Conservation (phyloP, 64 coral and sea anemone genomes). For the Platygyra sinensis region DNA sequence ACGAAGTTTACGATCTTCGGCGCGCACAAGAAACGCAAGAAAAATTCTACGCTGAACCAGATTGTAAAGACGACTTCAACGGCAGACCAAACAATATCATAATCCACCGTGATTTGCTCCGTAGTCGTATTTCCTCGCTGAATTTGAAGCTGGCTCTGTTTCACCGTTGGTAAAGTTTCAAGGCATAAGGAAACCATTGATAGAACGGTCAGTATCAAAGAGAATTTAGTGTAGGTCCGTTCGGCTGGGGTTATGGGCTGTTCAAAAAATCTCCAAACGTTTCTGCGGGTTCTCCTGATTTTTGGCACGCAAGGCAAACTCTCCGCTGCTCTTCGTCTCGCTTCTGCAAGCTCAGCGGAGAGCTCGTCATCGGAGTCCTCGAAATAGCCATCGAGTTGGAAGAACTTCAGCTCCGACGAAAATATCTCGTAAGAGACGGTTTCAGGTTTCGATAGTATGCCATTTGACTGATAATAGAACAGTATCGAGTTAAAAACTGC, state of each 20-base stretch:
- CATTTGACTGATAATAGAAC: slow-evolving; percentile 83
- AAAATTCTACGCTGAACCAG: slow-evolving; percentile 82
- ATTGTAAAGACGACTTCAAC: slow-evolving; percentile 63
- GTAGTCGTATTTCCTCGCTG: slow-evolving; percentile 22
- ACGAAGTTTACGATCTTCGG: slow-evolving; percentile 48
- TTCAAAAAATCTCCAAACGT: slow-evolving; percentile 81
- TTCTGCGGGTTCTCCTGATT: slow-evolving; percentile 35
- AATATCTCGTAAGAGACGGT: slow-evolving; percentile 71
- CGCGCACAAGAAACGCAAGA: slow-evolving; percentile 52
- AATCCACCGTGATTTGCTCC: slow-evolving; percentile 3
- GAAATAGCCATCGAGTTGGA: slow-evolving; percentile 59
- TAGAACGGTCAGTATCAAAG: slow-evolving; percentile 44
- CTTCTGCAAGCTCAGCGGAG: not conserved
- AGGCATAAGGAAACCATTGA: slow-evolving; percentile 65
- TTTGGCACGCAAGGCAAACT: slow-evolving; percentile 8
- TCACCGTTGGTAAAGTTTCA: slow-evolving; percentile 51
- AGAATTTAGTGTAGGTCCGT: slow-evolving; percentile 40
- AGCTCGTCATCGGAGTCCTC: slow-evolving; percentile 9
- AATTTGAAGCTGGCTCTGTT: not conserved
- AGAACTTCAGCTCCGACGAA: slow-evolving; percentile 68
- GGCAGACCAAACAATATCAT: slow-evolving; percentile 60
- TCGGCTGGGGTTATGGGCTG: slow-evolving; percentile 53
- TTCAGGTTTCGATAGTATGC: slow-evolving; percentile 65
- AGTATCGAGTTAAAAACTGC: slow-evolving; percentile 75
- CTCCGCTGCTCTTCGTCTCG: not conserved